phyloP scores from a whole-genome alignment of 2,888 invertebrate species.

The Dascillus cervinus region DNA sequence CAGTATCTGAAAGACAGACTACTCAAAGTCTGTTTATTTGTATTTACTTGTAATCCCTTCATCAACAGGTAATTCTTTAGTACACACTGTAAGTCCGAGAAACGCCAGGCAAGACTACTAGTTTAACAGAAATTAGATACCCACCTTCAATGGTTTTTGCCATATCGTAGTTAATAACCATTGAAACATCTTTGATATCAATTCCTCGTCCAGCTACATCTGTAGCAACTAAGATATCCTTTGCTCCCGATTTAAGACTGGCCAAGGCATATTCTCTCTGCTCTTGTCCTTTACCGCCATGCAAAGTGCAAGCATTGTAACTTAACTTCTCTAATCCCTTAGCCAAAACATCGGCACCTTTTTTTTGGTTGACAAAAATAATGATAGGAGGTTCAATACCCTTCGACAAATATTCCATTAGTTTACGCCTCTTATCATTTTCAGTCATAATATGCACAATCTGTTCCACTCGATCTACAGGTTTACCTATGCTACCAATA shows the following conservation, averaged over 20 bases:
- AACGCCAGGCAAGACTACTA: constrained; percentile 9
- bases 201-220: constrained; percentile 99
- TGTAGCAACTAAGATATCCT: constrained; percentile 97
- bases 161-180: constrained; percentile 99
- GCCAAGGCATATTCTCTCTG: constrained; percentile 97
- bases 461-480: constrained; percentile 96
- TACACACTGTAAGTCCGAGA: no score
- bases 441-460: constrained; percentile 93
- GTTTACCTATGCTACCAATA: constrained; percentile 92
- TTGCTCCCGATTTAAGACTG: constrained; percentile 89
- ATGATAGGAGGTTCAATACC: constrained; percentile 96
- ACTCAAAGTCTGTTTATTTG: no score
- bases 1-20: no score
- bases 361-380: constrained; percentile 99
- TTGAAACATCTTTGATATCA: constrained; percentile 97
- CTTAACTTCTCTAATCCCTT: constrained; percentile 95
- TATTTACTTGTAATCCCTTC: no score
- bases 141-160: constrained; percentile 93
- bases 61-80: no score
- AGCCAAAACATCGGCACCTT: constrained; percentile 96
- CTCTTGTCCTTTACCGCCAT: constrained; percentile 99
- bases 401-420: constrained; percentile 84
- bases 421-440: constrained; percentile 91
- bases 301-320: constrained; percentile 93
- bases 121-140: constrained; percentile 2